Evolutionary conservation across 2,888 invertebrate species (phyloP).

Genomic region (Metopia argyrocephala): DNA sequence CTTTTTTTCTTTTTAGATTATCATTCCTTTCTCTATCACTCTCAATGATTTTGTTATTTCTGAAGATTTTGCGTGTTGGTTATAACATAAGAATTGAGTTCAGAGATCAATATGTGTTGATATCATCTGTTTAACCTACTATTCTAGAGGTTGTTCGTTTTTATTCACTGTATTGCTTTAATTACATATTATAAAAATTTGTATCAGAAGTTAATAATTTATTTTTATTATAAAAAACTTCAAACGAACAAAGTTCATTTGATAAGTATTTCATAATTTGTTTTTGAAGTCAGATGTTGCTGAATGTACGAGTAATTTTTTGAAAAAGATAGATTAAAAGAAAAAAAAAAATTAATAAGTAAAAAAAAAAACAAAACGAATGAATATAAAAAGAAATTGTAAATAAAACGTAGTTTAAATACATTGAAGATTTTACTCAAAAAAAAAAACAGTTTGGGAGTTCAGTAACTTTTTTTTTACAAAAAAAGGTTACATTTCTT

Average conservation of each 20-base stretch:
- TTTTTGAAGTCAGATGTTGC: slow-evolving; percentile 16
- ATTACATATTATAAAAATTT: not conserved
- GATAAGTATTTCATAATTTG: slow-evolving; percentile 48
- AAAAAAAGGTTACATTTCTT: too few species aligned
- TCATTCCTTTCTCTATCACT: slow-evolving; percentile 5
- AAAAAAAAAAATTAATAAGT: not conserved
- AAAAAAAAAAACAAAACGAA: not conserved
- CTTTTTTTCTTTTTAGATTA: not conserved
- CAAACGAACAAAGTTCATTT: slow-evolving; percentile 39
- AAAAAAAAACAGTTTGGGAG: not conserved
- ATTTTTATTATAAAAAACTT: slow-evolving; percentile 1
- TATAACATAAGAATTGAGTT: slow-evolving; percentile 37
- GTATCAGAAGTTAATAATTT: slow-evolving; percentile 19
- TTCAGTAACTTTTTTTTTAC: too few species aligned
- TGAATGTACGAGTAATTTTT: not conserved
- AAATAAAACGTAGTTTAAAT: not conserved
- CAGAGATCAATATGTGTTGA: slow-evolving; percentile 57
- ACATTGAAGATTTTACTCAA: not conserved
- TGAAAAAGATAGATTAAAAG: not conserved
- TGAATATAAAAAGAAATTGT: too few species aligned
- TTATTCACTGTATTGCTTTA: not conserved
- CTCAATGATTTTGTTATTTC: slow-evolving; percentile 6
- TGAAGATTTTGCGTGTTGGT: slow-evolving; percentile 42
- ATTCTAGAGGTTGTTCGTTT: slow-evolving; percentile 8
- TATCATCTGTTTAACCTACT: slow-evolving; percentile 52